Evolutionary conservation across 2,113 vertebrate species (phyloP).

Genomic region (Synodontis membranacea): DNA sequence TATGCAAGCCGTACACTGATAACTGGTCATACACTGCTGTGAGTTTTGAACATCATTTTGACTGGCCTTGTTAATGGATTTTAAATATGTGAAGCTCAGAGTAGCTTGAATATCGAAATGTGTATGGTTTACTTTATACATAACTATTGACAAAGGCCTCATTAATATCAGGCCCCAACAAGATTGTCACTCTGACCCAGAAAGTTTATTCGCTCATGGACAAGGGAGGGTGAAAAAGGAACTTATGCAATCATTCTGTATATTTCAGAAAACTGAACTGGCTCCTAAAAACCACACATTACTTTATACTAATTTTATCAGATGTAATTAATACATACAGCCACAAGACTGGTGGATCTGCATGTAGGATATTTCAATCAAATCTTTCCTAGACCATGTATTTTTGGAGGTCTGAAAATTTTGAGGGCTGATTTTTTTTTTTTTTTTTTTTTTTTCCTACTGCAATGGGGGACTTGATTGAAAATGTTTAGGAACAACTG

Average conservation of each 20-base stretch:
- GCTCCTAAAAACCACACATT: neutral
- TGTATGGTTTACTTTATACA: neutral
- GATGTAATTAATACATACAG: neutral
- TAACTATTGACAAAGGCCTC: neutral
- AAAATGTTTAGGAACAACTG: neutral
- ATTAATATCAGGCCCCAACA: neutral
- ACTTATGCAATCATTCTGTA: neutral
- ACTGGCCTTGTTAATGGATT: neutral
- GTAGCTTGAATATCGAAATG: neutral
- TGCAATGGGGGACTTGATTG: neutral
- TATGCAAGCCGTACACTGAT: neutral
- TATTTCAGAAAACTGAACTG: neutral
- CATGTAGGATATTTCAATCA: neutral
- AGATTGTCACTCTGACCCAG: neutral
- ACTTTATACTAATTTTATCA: neutral
- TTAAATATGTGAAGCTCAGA: neutral
- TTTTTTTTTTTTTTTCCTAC: neutral
- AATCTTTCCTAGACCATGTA: neutral
- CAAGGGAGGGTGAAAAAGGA: too few species aligned
- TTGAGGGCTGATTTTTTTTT: neutral
- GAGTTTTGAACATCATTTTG: neutral
- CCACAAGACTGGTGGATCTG: neutral
- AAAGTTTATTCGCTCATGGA: neutral
- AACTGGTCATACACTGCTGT: neutral
- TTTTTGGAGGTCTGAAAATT: neutral